Conservation (phyloP, 1,140 invertebrate species). For the Eufriesea mexicana region DNA sequence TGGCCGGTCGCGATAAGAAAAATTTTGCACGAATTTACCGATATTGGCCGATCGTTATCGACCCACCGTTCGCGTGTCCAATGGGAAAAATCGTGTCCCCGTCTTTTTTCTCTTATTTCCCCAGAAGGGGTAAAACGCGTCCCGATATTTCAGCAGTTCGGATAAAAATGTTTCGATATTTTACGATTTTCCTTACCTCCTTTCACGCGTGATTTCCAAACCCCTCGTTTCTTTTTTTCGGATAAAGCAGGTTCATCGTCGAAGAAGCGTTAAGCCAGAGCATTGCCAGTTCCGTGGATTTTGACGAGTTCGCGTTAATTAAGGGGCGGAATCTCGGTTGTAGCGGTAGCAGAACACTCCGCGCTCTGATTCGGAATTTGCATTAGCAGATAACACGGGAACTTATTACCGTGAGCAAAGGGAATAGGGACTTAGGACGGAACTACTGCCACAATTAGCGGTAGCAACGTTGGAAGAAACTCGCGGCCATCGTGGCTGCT, state of each 20-base stretch:
- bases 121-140: too few relatives aligned
- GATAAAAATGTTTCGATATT: neutral
- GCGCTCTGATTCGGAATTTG: neutral
- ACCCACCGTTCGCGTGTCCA: neutral
- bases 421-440: neutral
- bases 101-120: too few relatives aligned
- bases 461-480: conserved; percentile 1
- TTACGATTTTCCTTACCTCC: neutral
- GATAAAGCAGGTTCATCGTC: neutral
- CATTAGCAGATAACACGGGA: neutral
- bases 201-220: neutral
- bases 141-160: neutral
- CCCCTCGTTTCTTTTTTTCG: neutral
- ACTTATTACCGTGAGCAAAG: neutral
- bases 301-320: neutral
- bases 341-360: neutral
- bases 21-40: conserved; percentile 41
- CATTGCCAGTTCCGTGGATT: neutral
- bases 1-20: conserved; percentile 30
- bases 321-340: too few relatives aligned
- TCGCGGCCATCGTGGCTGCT: neutral
- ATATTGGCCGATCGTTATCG: conserved; percentile 46
- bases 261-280: neutral
- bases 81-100: conserved; percentile 13
- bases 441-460: neutral